These are phyloP conservation scores for Thaumatotibia leucotreta DNA, from an alignment of 1,140 invertebrate species.

Conservation along the genomic window DNA sequence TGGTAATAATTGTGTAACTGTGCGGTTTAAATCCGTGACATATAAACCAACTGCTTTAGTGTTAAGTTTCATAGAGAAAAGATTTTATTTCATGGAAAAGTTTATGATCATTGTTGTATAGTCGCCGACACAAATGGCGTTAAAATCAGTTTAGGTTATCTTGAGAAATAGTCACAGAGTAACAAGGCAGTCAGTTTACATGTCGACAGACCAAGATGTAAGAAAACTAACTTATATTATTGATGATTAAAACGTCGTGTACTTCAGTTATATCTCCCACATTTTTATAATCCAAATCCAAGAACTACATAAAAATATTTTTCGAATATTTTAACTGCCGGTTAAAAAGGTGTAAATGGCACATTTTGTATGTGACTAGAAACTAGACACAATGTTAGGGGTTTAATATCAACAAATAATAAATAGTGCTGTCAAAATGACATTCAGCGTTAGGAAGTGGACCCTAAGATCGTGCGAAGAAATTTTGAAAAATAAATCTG, in stretches of 20 bases:
- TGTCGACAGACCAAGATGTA: not conserved
- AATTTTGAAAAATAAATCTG: slow-evolving; percentile 27
- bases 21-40: not conserved
- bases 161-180: not conserved
- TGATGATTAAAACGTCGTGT: not conserved
- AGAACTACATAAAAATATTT: not conserved
- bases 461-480: not conserved
- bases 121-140: not conserved
- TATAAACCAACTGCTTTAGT: not conserved
- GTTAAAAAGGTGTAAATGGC: slow-evolving; percentile 28
- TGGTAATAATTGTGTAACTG: not conserved
- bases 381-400: not conserved
- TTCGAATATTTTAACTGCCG: not conserved
- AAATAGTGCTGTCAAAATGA: not conserved
- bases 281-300: slow-evolving; percentile 24
- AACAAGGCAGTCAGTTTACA: not conserved
- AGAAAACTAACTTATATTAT: not conserved
- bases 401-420: not conserved
- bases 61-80: no score
- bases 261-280: slow-evolving; percentile 13
- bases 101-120: not conserved
- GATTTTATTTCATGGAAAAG: no score
- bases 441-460: not conserved
- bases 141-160: not conserved
- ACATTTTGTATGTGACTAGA: slow-evolving; percentile 42